Evolutionary conservation across 2,113 vertebrate genomes (phyloP).

Genomic region (Elaphurus davidianus): DNA sequence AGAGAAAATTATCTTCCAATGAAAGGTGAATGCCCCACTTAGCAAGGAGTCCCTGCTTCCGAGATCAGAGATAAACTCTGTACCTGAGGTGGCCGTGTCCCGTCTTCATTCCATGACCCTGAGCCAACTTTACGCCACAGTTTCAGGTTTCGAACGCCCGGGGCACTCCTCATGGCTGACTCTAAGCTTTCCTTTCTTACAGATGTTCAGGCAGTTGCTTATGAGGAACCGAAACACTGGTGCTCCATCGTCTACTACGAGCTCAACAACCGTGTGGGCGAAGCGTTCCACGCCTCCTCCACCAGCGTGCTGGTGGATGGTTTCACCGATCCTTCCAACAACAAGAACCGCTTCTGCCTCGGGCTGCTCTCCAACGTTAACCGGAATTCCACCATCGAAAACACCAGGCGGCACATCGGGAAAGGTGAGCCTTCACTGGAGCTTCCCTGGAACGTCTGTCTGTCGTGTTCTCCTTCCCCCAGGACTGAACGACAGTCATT

Average conservation of each 20-base stretch:
- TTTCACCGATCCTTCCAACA: conserved; percentile 99
- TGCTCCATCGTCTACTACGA: conserved; percentile 99
- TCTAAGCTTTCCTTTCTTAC: conserved; percentile 72
- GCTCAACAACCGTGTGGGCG: conserved; percentile 97
- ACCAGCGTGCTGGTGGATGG: conserved; percentile 97
- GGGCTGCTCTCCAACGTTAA: conserved; percentile 98
- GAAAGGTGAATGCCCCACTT: background rate
- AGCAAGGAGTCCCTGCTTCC: background rate
- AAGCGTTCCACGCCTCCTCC: conserved; percentile 97
- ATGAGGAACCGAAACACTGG: conserved; percentile 98
- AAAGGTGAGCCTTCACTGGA: conserved; percentile 85
- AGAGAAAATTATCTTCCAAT: background rate
- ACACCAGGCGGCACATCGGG: conserved; percentile 96
- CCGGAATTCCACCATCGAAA: conserved; percentile 99
- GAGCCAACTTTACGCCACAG: background rate
- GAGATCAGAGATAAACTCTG: background rate
- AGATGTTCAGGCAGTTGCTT: conserved; percentile 98
- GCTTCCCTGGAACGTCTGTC: background rate
- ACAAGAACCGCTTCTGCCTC: conserved; percentile 98
- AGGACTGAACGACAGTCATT: background rate
- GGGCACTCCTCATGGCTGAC: background rate
- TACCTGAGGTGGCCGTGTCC: background rate
- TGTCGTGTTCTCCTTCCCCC: accelerated
- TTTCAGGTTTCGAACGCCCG: background rate
- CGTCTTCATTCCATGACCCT: background rate